These are phyloP conservation scores for Amphipoea lucens DNA, from an alignment of 2,888 invertebrate genomes.

Conservation along the genomic window DNA sequence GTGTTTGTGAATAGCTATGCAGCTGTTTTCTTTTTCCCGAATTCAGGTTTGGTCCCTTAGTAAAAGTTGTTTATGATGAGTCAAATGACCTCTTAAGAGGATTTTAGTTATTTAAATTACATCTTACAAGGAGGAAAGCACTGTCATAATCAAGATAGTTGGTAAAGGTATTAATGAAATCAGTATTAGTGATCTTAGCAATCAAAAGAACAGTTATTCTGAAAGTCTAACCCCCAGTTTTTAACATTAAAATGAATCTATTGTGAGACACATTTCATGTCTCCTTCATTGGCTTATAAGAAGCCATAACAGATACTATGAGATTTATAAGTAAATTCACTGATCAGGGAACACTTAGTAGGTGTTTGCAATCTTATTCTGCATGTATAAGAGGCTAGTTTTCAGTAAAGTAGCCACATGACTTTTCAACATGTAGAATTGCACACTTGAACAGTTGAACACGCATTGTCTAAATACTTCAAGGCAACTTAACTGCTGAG, in stretches of 20 bases:
- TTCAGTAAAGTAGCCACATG: neutral
- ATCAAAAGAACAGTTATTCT: too few species aligned
- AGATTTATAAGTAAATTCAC: neutral
- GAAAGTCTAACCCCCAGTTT: neutral
- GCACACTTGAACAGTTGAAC: neutral
- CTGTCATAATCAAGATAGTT: neutral
- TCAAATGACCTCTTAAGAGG: too few species aligned
- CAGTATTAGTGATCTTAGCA: neutral
- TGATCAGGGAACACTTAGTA: neutral
- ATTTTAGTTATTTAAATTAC: too few species aligned
- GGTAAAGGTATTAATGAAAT: neutral
- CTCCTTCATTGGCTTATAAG: too few species aligned
- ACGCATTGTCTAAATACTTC: slow-evolving; percentile 11
- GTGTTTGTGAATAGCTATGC: too few species aligned
- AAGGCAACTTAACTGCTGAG: neutral
- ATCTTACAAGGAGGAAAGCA: neutral
- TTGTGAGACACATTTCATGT: neutral
- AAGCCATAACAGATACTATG: neutral
- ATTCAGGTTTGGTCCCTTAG: too few species aligned
- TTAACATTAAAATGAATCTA: neutral
- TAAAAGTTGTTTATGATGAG: too few species aligned
- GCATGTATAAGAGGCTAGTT: neutral
- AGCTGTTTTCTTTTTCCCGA: too few species aligned
- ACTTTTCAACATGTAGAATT: neutral
- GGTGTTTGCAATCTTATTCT: neutral